Conservation (phyloP, 1,140 invertebrate genomes). For the Platyura marginata region DNA sequence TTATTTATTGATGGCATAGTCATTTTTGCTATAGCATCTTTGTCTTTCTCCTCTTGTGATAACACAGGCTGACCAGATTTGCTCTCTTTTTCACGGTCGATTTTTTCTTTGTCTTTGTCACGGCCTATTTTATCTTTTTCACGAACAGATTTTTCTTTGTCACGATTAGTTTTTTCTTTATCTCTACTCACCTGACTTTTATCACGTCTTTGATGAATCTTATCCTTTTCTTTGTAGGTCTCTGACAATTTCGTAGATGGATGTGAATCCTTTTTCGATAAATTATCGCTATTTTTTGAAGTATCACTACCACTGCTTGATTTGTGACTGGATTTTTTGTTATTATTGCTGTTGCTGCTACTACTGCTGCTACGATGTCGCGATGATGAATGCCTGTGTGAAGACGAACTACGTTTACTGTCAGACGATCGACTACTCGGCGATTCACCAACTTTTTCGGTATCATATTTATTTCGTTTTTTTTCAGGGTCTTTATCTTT, state of each 20-base stretch:
- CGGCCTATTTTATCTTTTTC: neutral
- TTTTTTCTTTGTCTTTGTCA: constrained; percentile 9
- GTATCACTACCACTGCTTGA: constrained; percentile 17
- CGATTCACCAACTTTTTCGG: too few relatives aligned
- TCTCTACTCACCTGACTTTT: constrained; percentile 12
- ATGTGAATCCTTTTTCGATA: too few relatives aligned
- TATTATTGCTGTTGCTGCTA: constrained; percentile 13
- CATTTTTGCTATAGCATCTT: constrained; percentile 42
- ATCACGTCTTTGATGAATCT: constrained; percentile 9
- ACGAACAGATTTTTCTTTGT: constrained; percentile 17
- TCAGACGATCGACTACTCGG: too few relatives aligned
- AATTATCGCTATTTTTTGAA: constrained; percentile 15
- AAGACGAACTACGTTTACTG: too few relatives aligned
- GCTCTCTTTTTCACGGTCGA: neutral
- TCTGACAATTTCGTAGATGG: neutral
- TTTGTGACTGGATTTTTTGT: constrained; percentile 10
- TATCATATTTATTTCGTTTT: too few relatives aligned
- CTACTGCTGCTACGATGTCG: constrained; percentile 13
- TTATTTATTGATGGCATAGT: constrained; percentile 44
- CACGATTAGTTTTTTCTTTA: constrained; percentile 28
- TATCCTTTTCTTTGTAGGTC: neutral
- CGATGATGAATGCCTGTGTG: constrained; percentile 7
- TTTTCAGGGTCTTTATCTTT: too few relatives aligned
- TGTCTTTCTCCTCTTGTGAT: constrained; percentile 40
- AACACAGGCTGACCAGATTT: constrained; percentile 9